Evolutionary conservation across 2,113 vertebrate genomes (phyloP).

Genomic region (Corythornis vintsioides): DNA sequence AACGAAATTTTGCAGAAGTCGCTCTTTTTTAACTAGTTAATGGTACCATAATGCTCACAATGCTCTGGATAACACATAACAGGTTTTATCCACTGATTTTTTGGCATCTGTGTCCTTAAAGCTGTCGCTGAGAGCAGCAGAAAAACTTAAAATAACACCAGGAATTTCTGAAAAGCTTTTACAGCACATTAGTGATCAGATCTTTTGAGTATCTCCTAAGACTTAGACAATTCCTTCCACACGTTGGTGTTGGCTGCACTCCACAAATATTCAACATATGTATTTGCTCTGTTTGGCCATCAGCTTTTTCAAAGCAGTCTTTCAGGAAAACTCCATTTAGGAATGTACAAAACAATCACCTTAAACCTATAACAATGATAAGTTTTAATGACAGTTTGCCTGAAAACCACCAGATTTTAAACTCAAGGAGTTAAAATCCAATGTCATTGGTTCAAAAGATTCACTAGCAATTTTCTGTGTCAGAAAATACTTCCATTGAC

Average conservation of each 20-base stretch:
- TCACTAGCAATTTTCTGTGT: neutral
- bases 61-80: slow-evolving; percentile 17
- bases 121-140: neutral
- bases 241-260: neutral
- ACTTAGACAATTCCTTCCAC: neutral
- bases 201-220: slow-evolving; percentile 26
- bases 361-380: neutral
- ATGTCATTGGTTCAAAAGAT: neutral
- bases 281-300: neutral
- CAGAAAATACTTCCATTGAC: neutral
- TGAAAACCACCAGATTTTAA: neutral
- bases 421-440: neutral
- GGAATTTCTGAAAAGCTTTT: slow-evolving; percentile 26
- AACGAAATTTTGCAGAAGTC: neutral
- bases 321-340: neutral
- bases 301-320: neutral
- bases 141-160: neutral
- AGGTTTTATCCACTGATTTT: slow-evolving; percentile 21
- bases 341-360: neutral
- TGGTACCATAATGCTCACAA: neutral
- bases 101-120: neutral
- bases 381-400: neutral
- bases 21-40: slow-evolving; percentile 31
- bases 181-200: slow-evolving; percentile 20
- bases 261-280: neutral